Conservation (phyloP, 2,888 invertebrate genomes). For the Luperina nickerlii region DNA sequence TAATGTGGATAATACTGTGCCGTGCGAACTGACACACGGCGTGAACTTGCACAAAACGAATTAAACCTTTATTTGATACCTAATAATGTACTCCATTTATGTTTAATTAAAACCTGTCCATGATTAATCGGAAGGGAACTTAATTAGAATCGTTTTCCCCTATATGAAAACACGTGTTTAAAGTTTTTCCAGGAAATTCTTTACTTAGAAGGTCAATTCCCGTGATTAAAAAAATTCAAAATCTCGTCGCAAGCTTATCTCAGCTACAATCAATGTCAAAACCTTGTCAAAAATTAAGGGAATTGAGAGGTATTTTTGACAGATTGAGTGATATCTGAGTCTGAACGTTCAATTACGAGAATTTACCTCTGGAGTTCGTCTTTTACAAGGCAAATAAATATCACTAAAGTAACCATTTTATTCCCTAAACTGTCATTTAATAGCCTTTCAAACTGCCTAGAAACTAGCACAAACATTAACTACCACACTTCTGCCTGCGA, state of each 20-base stretch:
- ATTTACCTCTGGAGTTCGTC: not conserved
- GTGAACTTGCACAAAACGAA: conserved; percentile 83
- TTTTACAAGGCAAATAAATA: not conserved
- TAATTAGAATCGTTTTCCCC: conserved; percentile 17
- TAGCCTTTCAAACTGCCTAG: not conserved
- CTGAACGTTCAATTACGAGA: no score
- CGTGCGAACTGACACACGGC: conserved; percentile 80
- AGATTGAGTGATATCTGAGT: no score
- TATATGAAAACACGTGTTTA: not conserved
- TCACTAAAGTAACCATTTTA: no score
- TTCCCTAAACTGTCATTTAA: not conserved
- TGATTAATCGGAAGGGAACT: conserved; percentile 7
- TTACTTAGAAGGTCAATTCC: not conserved
- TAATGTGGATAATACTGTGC: conserved; percentile 70
- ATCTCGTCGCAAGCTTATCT: no score
- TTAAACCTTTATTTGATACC: conserved; percentile 72
- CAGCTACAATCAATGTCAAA: no score
- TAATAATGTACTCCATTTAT: conserved; percentile 27
- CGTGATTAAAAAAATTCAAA: no score
- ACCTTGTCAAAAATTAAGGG: no score
- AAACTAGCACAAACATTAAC: not conserved
- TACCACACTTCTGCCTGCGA: not conserved
- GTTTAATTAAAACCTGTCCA: conserved; percentile 32
- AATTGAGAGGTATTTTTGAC: no score
- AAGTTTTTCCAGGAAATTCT: not conserved